A percentile compares a stretch with the other conserved stretches of the same genome.
Evolutionary conservation across 2,113 vertebrate genomes (phyloP).

Genomic region (Oncorhynchus masou): DNA sequence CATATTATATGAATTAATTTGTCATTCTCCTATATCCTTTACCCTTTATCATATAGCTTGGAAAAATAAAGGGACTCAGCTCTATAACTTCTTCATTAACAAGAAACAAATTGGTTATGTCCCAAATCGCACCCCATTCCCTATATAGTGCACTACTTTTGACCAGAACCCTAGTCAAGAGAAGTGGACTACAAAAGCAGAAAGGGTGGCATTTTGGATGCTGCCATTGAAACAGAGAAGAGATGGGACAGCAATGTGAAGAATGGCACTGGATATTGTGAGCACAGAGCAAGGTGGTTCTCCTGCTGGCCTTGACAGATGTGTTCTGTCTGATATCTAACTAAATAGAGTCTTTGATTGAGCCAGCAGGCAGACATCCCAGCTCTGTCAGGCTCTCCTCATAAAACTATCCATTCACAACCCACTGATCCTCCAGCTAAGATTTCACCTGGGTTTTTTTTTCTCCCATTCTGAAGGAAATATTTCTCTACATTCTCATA

Average conservation of each 20-base stretch:
- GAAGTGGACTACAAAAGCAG: too few species aligned
- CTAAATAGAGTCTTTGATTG: constrained; percentile 23
- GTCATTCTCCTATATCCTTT: too few species aligned
- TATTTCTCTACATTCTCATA: background rate
- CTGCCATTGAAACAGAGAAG: too few species aligned
- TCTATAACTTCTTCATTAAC: too few species aligned
- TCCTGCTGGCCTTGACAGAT: background rate
- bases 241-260: background rate
- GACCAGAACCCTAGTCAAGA: too few species aligned
- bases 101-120: too few species aligned
- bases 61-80: too few species aligned
- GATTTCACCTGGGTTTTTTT: background rate
- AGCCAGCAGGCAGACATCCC: background rate
- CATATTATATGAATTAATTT: too few species aligned
- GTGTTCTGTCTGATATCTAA: background rate
- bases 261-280: background rate
- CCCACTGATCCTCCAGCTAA: constrained; percentile 15
- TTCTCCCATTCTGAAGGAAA: background rate
- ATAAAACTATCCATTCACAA: constrained; percentile 19
- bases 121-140: too few species aligned
- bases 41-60: too few species aligned
- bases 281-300: background rate
- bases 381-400: constrained; percentile 14
- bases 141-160: too few species aligned
- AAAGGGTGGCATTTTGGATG: too few species aligned